These are phyloP conservation scores for Uropetala carovei DNA, from an alignment of 2,888 invertebrate genomes.

Conservation along the genomic window DNA sequence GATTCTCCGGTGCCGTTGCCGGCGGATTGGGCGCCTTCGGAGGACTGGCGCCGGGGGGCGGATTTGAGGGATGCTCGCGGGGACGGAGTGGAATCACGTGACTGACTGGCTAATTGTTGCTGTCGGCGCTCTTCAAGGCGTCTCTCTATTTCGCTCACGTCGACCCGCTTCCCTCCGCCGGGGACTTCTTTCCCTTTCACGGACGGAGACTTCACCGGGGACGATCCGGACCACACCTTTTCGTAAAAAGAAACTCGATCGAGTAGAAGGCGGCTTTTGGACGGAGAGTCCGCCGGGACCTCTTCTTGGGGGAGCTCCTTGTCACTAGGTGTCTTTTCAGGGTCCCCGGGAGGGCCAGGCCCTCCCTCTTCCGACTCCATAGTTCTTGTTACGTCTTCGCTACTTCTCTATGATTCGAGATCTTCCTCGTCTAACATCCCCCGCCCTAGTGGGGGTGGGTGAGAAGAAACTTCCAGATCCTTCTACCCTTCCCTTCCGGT, in stretches of 20 bases:
- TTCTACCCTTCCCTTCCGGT: no score
- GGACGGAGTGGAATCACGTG: slow-evolving; percentile 75
- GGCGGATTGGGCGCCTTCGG: slow-evolving; percentile 68
- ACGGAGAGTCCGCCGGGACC: slow-evolving; percentile 71
- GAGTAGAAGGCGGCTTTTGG: slow-evolving; percentile 78
- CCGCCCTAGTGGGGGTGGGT: not conserved
- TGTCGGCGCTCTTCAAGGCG: slow-evolving; percentile 75
- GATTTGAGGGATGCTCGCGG: slow-evolving; percentile 71
- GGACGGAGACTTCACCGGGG: slow-evolving; percentile 69
- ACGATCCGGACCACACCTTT: slow-evolving; percentile 82
- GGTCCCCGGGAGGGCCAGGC: slow-evolving; percentile 34
- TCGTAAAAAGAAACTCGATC: slow-evolving; percentile 89
- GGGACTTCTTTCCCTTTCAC: slow-evolving; percentile 71
- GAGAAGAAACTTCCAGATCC: no score
- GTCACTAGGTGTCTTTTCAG: slow-evolving; percentile 68
- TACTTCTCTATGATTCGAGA: slow-evolving; percentile 2
- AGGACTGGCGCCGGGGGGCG: not conserved
- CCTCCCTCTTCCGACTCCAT: slow-evolving; percentile 28
- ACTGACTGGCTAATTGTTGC: slow-evolving; percentile 73
- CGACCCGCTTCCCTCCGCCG: slow-evolving; percentile 75
- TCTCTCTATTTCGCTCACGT: slow-evolving; percentile 80
- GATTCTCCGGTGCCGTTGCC: slow-evolving; percentile 70
- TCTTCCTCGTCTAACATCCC: not conserved
- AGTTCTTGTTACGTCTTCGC: slow-evolving; percentile 65
- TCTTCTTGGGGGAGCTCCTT: slow-evolving; percentile 71